These are phyloP conservation scores for Bruchidius siliquastri DNA, from an alignment of 2,888 invertebrate species.

Conservation along the genomic window DNA sequence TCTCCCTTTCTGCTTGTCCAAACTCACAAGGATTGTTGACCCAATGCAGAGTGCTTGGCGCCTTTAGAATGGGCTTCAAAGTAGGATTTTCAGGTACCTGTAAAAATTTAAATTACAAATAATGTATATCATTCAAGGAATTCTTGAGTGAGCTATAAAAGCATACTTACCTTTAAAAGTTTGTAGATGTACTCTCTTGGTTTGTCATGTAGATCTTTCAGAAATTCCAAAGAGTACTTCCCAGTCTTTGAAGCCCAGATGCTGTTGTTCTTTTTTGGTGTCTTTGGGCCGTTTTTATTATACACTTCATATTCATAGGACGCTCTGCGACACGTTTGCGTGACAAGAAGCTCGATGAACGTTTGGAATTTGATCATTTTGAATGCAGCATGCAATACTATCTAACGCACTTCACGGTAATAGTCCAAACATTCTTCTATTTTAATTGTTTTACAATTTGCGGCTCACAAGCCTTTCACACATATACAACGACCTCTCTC, in stretches of 20 bases:
- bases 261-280: constrained; percentile 10
- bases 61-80: constrained; percentile 5
- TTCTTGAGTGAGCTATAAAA: not conserved
- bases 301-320: constrained; percentile 33
- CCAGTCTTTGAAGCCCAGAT: constrained; percentile 7
- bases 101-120: constrained; percentile 11
- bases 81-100: constrained; percentile 20
- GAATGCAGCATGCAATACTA: not conserved
- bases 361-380: constrained; percentile 25
- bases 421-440: not conserved
- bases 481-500: not conserved
- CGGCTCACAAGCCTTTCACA: not conserved
- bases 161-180: constrained; percentile 27
- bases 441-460: not conserved
- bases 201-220: constrained; percentile 33
- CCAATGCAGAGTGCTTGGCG: constrained; percentile 18
- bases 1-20: constrained; percentile 26
- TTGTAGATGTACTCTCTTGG: constrained; percentile 31
- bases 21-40: constrained; percentile 21
- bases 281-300: constrained; percentile 25
- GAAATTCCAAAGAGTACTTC: constrained; percentile 35
- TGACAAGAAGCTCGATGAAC: constrained; percentile 32
- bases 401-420: not conserved
- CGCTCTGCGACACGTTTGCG: constrained; percentile 31
- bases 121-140: not conserved